These are phyloP conservation scores for Chelonoidis abingdonii DNA, from an alignment of 2,113 vertebrate species.

Conservation along the genomic window DNA sequence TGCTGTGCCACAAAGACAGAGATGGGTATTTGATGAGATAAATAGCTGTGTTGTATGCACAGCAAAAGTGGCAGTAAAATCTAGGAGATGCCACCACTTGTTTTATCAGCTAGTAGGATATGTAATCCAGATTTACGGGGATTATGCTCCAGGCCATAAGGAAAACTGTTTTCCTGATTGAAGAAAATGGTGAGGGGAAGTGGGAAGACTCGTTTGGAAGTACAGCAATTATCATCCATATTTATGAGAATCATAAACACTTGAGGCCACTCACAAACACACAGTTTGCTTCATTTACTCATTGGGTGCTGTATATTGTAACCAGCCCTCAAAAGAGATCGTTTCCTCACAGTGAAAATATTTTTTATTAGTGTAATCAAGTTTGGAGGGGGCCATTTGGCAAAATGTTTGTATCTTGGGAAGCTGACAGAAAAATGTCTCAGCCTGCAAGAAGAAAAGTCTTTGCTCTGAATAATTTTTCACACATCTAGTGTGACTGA, in stretches of 20 bases:
- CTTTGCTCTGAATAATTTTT: constrained; percentile 15
- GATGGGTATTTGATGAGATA: neutral
- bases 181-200: neutral
- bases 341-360: neutral
- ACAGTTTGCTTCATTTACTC: constrained; percentile 24
- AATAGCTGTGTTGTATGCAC: neutral
- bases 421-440: constrained; percentile 42
- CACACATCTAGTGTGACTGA: neutral
- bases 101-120: neutral
- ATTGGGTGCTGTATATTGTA: neutral
- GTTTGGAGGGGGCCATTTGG: constrained; percentile 12
- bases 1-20: neutral
- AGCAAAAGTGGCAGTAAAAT: constrained; percentile 7
- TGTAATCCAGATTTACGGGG: neutral
- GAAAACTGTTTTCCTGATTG: constrained; percentile 10
- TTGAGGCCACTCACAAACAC: neutral
- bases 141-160: neutral
- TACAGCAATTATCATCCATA: neutral
- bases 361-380: neutral
- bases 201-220: neutral
- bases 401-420: constrained; percentile 28
- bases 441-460: neutral
- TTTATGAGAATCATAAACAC: constrained; percentile 13
- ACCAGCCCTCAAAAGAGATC: constrained; percentile 16
- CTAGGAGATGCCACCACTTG: neutral